Evolutionary conservation across 1,140 invertebrate genomes (phyloP), one percentile per base, ranked within the genome.

Genomic region (Streblospio benedicti): DNA sequence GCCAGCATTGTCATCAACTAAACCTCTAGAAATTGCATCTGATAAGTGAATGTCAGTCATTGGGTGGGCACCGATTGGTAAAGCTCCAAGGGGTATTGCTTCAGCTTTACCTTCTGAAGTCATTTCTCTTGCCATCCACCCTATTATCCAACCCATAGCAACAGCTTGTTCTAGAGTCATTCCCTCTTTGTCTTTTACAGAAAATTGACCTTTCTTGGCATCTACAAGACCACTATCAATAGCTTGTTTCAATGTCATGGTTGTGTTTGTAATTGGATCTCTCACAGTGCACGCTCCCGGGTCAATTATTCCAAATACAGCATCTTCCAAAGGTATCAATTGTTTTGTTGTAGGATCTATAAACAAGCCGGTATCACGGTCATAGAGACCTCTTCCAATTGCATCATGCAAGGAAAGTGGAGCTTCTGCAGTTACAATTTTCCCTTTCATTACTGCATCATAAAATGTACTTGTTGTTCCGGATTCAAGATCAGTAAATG

Each of bases 71-170:
- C n/a, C n/a, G n/a, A n/a, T n/a, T n/a, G n/a, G n/a, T n/a, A n/a
- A 81, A 97, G 79, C 5, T 90, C 91, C 79, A 92, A 83, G 0
- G 93, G 93, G 79, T 90, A 92, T 23, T 86, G 82, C 60, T 97
- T 88, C 32, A 91, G 79, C 51, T 86, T 83, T 57, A 87, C 81
- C 63, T 84, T 83, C 58, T n/a, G n/a, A n/a, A n/a, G n/a, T n/a
- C n/a, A n/a, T n/a, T n/a, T n/a, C n/a, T n/a, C n/a, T n/a, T n/a
- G n/a, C n/a, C n/a, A n/a, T n/a, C n/a, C n/a, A n/a, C n/a, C n/a
- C n/a, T n/a, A n/a, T n/a, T n/a, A n/a, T n/a, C n/a, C n/a, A n/a
- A n/a, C n/a, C n/a, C n/a, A n/a, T n/a, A n/a, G 88, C 83, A 32
- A 85, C 81, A 33, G 93, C 93, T 72, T 93, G 87, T 61, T 84